Evolutionary conservation across 2,888 invertebrate species (phyloP).

Genomic region (Cantharis rustica): DNA sequence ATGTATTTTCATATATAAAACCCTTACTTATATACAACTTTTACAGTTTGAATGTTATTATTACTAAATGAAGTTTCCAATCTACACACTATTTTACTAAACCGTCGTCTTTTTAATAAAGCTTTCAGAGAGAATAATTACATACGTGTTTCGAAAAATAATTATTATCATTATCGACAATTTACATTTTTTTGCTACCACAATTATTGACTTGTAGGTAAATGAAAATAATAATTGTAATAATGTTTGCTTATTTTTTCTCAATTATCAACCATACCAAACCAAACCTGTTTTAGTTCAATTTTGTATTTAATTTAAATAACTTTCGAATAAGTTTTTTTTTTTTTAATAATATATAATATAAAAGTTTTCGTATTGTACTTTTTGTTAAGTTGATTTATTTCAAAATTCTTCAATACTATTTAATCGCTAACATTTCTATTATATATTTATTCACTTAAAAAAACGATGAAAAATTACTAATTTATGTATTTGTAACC

Average conservation of each 20-base stretch:
- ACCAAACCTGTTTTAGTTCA: background rate
- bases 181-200: slow-evolving; percentile 9
- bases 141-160: background rate
- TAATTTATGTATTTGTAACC: background rate
- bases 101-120: background rate
- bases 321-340: background rate
- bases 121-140: background rate
- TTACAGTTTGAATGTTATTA: slow-evolving; percentile 13
- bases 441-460: background rate
- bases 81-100: background rate
- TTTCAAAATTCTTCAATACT: background rate
- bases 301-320: background rate
- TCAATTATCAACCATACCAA: background rate
- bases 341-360: background rate
- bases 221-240: background rate
- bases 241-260: background rate
- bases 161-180: slow-evolving; percentile 11
- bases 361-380: background rate
- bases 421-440: background rate
- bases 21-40: slow-evolving; percentile 17
- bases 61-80: slow-evolving; percentile 1
- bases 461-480: background rate
- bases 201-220: background rate
- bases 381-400: background rate
- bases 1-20: slow-evolving; percentile 28